Evolutionary conservation across 2,113 vertebrate species (phyloP).

Genomic region (Smithornis capensis): DNA sequence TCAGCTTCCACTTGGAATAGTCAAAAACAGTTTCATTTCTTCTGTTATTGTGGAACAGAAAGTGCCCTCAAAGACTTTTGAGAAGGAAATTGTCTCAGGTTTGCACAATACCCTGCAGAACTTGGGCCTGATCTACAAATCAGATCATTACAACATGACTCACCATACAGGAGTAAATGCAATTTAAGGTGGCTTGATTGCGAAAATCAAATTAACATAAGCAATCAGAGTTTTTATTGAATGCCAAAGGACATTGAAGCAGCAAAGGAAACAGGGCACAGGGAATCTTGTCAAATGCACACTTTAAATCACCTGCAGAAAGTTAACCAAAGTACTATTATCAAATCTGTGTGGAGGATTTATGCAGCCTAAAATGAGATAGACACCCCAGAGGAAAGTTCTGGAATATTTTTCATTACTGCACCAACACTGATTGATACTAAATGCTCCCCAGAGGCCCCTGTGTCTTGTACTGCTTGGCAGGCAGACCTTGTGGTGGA

Average conservation of each 20-base stretch:
- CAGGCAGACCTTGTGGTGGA: neutral
- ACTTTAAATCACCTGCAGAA: neutral
- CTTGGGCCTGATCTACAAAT: neutral
- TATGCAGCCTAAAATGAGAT: neutral
- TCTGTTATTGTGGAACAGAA: neutral
- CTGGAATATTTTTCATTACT: neutral
- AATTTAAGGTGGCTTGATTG: constrained; percentile 17
- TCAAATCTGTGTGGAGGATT: neutral
- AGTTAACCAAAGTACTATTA: neutral
- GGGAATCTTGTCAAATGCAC: neutral
- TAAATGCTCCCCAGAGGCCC: neutral
- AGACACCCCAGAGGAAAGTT: neutral
- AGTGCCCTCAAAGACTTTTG: neutral
- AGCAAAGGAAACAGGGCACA: neutral
- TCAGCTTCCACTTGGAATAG: neutral
- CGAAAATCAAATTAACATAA: constrained; percentile 18
- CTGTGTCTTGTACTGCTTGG: neutral
- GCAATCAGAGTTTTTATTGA: neutral
- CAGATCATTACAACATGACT: constrained; percentile 13
- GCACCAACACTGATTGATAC: neutral
- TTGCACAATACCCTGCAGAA: neutral
- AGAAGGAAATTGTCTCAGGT: neutral
- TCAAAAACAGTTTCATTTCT: neutral
- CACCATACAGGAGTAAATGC: constrained; percentile 1
- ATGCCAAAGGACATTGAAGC: constrained; percentile 2